Percentiles rank a stretch among this genome's conserved stretches.
phyloP scores from a whole-genome alignment of 2,888 invertebrate genomes.

The Congeria kusceri region DNA sequence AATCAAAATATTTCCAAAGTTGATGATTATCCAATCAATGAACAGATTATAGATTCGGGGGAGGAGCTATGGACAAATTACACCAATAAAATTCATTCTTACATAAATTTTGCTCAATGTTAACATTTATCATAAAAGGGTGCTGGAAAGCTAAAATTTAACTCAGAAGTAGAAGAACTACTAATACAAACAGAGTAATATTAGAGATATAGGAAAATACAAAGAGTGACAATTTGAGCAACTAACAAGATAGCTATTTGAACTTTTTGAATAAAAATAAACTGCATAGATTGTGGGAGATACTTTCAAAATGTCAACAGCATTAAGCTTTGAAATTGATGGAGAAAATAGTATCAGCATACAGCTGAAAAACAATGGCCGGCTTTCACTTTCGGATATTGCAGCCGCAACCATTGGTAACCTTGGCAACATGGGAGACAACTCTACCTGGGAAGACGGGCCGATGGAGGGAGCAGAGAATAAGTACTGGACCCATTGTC shows the following conservation, averaged over 20 bases:
- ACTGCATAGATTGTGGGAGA: too few relatives aligned
- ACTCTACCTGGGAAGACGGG: conserved; percentile 1
- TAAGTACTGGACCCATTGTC: too few relatives aligned
- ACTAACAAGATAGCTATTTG: not conserved
- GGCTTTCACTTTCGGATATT: conserved; percentile 57
- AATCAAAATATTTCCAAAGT: too few relatives aligned
- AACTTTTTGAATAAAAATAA: too few relatives aligned
- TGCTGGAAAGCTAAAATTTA: not conserved
- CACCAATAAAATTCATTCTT: not conserved
- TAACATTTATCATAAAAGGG: not conserved
- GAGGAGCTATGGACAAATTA: not conserved
- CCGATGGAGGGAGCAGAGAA: too few relatives aligned
- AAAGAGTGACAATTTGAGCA: not conserved
- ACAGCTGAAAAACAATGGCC: conserved; percentile 40
- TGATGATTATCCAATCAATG: too few relatives aligned
- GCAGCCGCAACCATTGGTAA: conserved; percentile 58
- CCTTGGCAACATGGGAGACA: conserved; percentile 33
- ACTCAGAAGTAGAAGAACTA: not conserved
- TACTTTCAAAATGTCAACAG: conserved; percentile 26
- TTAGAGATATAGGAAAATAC: not conserved
- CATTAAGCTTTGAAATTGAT: conserved; percentile 33
- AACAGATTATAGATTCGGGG: not conserved
- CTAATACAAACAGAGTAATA: not conserved
- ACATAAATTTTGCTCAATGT: not conserved
- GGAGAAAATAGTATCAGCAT: conserved; percentile 18